Evolutionary conservation across 35 echinoderm and acorn worm genomes (phyloP), one percentile per base, ranked within the genome.

Genomic region (Diadema setosum): DNA sequence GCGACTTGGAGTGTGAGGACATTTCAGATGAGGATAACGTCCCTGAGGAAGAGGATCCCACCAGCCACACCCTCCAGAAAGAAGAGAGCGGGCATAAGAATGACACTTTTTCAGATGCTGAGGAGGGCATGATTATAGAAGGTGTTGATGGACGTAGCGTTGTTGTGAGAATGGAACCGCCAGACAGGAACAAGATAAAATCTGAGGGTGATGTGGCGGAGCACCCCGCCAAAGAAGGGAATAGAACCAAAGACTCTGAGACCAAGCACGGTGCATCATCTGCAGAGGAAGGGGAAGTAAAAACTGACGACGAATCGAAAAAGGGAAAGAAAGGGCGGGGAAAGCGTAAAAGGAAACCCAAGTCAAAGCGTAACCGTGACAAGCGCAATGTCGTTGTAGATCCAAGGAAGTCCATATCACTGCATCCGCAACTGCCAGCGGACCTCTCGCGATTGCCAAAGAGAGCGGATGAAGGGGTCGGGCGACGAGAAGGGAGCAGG

Each of bases 261-360:
- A 52, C 69, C 25, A 42, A 74, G 3, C 40, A 42, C 33, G 88
- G 88, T n/a, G 80, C 82, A 32, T 90, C 88, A n/a, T 84, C 88
- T 3, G 88, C 80, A 39, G 88, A 90, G 21, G 88, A 90, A 70
- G 88, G 88, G 29, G 88, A 90, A 84, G 88, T 90, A 0, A 90
- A 90, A 49, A 90, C 80, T 39, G 88, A 90, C 84, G 88, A 90
- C 35, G 88, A 90, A 15, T 21, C 39, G 30, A 90, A 84, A 17
- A 82, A 65, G 78, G 59, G 63, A 33, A 90, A 90, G 24, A 60
- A 48, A 31, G 43, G 69, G n/a, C 81, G 60, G 18, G 73, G 39
- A 9, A 83, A 65, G 4, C 81, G 80, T 39, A 60, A 90, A 24
- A 55, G 80, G 33, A 90, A 82, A 39, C 81, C 56, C 5, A 90